phyloP scores from a whole-genome alignment of 2,888 invertebrate species.

The Microchrysa polita region DNA sequence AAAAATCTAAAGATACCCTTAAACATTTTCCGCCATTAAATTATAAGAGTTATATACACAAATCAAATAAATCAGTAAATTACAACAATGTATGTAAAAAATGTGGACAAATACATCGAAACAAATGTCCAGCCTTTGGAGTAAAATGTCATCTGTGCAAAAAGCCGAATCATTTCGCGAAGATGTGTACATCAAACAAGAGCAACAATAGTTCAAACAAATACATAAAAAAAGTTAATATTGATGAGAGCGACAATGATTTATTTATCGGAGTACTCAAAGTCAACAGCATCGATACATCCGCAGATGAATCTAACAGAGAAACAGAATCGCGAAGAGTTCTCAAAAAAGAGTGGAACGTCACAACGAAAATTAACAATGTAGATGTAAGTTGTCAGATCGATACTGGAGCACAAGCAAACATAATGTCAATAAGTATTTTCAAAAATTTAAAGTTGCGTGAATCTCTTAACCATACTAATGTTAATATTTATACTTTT shows the following conservation, averaged over 20 bases:
- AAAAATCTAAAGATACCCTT: too few relatives aligned
- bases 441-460: neutral
- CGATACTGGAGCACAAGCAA: slow-evolving; percentile 49
- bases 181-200: neutral
- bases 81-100: neutral
- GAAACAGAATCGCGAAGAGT: too few relatives aligned
- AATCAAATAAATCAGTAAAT: too few relatives aligned
- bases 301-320: too few relatives aligned
- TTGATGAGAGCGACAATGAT: neutral
- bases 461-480: neutral
- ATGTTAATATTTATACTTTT: neutral
- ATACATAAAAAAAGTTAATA: neutral
- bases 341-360: slow-evolving; percentile 39
- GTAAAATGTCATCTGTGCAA: neutral
- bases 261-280: neutral
- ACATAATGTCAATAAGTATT: slow-evolving; percentile 33
- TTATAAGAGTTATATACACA: too few relatives aligned
- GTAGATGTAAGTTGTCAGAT: slow-evolving; percentile 41
- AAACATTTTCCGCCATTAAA: too few relatives aligned
- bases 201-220: neutral
- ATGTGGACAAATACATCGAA: slow-evolving; percentile 8
- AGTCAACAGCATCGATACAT: slow-evolving; percentile 20
- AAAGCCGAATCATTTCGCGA: neutral
- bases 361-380: slow-evolving; percentile 36
- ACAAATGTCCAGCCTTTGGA: neutral